Evolutionary conservation across 2,888 invertebrate genomes (phyloP), one percentile per base, ranked within the genome.

Genomic region (Ctenicera cuprea): DNA sequence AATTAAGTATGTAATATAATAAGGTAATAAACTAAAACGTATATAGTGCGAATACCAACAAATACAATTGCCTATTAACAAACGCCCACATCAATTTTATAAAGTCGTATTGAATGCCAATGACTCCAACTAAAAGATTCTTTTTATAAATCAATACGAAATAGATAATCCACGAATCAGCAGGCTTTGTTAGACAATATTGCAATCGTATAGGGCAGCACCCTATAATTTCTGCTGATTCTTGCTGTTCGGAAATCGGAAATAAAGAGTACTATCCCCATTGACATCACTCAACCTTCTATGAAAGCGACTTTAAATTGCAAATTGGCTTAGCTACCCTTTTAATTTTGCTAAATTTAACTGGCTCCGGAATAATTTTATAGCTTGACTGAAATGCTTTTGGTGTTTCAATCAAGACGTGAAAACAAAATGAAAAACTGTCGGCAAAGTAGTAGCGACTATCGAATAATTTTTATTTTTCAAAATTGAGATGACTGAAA

Each of bases 261-360:
- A 48, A 9, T 16, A 48, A 14, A 48, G n/a, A 22, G 20, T 20
- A n/a, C 20, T 22, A 50, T 50, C 20, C 22, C 50, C 18, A 20
- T 22, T 22, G n/a, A 22, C 12, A 50, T 50, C 20, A 50, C 9
- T 50, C 18, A 11, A 12, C n/a, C 20, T 22, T 50, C 50, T 50
- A 50, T 50, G 50, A 22, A 50, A 26, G 11, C 54, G 30, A 54
- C 30, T 54, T 54, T 54, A 54, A 54, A 54, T 54, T 54, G 33
- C 54, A 54, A 54, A 54, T 33, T 54, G 12, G 14, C 54, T 33
- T 30, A 30, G 54, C 12, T 54, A 33, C 11, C 30, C 54, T 54
- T 54, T 54, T 54, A 26, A 54, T 22, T 54, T 54, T 33, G 30
- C 33, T n/a, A 54, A 54, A 54, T 30, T 54, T 30, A 54, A 54